Conservation (phyloP, 2,888 invertebrate genomes). For the Cataglyphis altisquamis region DNA sequence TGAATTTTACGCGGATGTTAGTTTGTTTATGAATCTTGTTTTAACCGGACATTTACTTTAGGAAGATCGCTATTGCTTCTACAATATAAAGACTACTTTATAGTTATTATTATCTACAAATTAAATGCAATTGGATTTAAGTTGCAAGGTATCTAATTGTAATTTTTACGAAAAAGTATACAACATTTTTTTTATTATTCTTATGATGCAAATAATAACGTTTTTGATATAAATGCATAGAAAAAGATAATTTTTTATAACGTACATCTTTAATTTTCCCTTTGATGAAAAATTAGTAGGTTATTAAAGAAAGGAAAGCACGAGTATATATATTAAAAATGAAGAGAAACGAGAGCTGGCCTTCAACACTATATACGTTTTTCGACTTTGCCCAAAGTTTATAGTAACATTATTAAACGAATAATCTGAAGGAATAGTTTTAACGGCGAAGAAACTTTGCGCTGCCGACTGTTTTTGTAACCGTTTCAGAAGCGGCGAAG, state of each 20-base stretch:
- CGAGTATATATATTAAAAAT: neutral
- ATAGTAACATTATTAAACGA: constrained; percentile 50
- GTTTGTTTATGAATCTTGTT: neutral
- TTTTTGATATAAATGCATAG: neutral
- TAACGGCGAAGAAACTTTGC: constrained; percentile 37
- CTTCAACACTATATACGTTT: neutral
- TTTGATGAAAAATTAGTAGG: neutral
- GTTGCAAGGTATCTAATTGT: neutral
- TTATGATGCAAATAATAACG: neutral
- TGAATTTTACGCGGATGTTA: neutral
- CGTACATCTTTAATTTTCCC: neutral
- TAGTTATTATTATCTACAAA: neutral
- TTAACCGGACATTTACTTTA: neutral
- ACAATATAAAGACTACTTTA: neutral
- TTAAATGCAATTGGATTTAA: constrained; percentile 4
- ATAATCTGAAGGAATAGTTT: constrained; percentile 30
- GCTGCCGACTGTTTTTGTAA: constrained; percentile 44
- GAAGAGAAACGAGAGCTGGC: neutral
- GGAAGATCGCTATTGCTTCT: constrained; percentile 5
- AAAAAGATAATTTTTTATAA: neutral
- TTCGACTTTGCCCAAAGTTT: constrained; percentile 12
- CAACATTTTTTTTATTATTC: neutral
- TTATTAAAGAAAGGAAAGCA: neutral
- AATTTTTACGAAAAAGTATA: neutral
- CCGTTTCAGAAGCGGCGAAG: constrained; percentile 10